A percentile compares a stretch with the other conserved stretches of the same genome.
Conservation (phyloP, 1,140 invertebrate species). For the Apocrypta bakeri region DNA sequence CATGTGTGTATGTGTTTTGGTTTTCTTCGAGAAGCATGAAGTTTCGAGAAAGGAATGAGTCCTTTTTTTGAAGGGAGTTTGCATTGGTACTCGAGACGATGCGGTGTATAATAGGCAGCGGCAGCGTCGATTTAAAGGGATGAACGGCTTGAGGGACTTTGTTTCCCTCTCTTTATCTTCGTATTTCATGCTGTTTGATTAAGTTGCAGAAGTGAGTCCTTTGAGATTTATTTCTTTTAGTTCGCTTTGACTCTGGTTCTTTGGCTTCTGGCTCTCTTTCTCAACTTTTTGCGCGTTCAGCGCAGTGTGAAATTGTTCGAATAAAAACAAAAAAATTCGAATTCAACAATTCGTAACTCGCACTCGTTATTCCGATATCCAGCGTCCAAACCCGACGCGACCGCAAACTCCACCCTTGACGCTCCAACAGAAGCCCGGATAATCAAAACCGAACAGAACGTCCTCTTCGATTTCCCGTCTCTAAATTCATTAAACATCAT, state of each 20-base stretch:
- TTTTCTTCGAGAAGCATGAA: neutral
- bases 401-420: too few relatives aligned
- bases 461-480: neutral
- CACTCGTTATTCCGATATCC: too few relatives aligned
- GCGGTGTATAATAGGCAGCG: neutral
- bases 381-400: too few relatives aligned
- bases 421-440: too few relatives aligned
- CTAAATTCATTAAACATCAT: neutral
- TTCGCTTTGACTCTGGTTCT: neutral
- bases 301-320: neutral
- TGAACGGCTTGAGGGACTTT: neutral
- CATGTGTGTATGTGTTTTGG: neutral
- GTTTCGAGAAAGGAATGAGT: conserved; percentile 15
- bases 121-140: conserved; percentile 23
- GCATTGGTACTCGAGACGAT: conserved; percentile 31
- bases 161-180: neutral
- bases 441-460: conserved; percentile 5
- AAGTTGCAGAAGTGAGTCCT: neutral
- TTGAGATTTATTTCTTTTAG: conserved; percentile 1
- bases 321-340: neutral
- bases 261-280: neutral
- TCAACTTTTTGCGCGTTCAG: neutral
- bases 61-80: neutral
- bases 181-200: neutral
- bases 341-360: too few relatives aligned